Evolutionary conservation across 2,888 invertebrate species (phyloP).

Genomic region (Leucophenga montana): DNA sequence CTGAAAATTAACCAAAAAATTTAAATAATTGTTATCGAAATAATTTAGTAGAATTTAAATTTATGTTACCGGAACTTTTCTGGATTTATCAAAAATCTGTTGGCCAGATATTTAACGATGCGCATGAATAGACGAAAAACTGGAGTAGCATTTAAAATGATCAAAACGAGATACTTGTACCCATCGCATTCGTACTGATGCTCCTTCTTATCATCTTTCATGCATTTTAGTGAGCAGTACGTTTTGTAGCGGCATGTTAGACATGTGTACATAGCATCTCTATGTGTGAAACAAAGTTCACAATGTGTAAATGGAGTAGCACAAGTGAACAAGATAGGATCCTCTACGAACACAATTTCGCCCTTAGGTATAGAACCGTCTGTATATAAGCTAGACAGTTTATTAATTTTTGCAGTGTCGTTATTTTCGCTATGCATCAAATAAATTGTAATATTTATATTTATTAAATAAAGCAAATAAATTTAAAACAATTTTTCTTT

Average conservation of each 20-base stretch:
- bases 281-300: constrained; percentile 36
- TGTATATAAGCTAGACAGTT: too few relatives aligned
- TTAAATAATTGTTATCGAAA: too few relatives aligned
- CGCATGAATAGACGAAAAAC: constrained; percentile 40
- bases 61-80: neutral
- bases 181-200: constrained; percentile 43
- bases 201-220: constrained; percentile 25
- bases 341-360: constrained; percentile 32
- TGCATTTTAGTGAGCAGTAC: constrained; percentile 45
- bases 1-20: constrained; percentile 20
- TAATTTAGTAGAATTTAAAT: neutral
- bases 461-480: too few relatives aligned
- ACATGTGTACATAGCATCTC: constrained; percentile 43
- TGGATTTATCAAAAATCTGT: neutral
- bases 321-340: constrained; percentile 32
- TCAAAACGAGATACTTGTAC: constrained; percentile 44
- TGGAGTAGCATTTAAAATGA: constrained; percentile 39
- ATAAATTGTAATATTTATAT: too few relatives aligned
- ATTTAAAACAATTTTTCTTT: too few relatives aligned
- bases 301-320: constrained; percentile 46
- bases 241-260: constrained; percentile 42
- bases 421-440: too few relatives aligned
- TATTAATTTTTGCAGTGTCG: too few relatives aligned
- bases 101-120: constrained; percentile 30
- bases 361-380: too few relatives aligned